Evolutionary conservation across 1,140 invertebrate genomes (phyloP).

Genomic region (Adelges cooleyi): DNA sequence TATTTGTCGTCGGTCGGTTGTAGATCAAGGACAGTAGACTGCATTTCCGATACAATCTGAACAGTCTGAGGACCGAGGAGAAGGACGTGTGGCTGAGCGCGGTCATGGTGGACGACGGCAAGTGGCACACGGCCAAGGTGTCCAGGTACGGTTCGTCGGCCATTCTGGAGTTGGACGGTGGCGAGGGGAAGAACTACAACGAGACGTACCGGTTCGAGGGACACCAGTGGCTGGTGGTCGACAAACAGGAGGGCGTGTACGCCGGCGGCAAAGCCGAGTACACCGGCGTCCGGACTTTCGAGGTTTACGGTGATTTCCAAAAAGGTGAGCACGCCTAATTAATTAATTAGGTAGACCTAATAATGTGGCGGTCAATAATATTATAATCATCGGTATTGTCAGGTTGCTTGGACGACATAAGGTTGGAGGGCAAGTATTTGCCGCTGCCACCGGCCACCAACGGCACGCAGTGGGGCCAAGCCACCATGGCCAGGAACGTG

Average conservation of each 20-base stretch:
- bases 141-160: constrained; percentile 81
- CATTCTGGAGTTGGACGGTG: constrained; percentile 85
- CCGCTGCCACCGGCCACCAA: constrained; percentile 86
- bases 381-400: constrained; percentile 6
- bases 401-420: constrained; percentile 74
- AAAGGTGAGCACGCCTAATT: too few relatives aligned
- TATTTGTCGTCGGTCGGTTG: too few relatives aligned
- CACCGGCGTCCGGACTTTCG: constrained; percentile 79
- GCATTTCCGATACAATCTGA: constrained; percentile 85
- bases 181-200: constrained; percentile 87
- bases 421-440: constrained; percentile 82
- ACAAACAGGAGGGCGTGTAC: constrained; percentile 89
- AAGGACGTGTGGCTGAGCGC: constrained; percentile 79
- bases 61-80: constrained; percentile 78
- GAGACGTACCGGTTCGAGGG: constrained; percentile 84
- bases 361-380: neutral
- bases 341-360: neutral
- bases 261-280: constrained; percentile 91
- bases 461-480: constrained; percentile 86
- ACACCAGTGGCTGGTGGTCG: constrained; percentile 82
- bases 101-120: constrained; percentile 85
- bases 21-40: constrained; percentile 77
- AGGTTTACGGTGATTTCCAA: constrained; percentile 90
- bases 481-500: constrained; percentile 80
- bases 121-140: constrained; percentile 87